Conservation (phyloP, 1,140 invertebrate genomes). For the Dolichoris vasculosae region DNA sequence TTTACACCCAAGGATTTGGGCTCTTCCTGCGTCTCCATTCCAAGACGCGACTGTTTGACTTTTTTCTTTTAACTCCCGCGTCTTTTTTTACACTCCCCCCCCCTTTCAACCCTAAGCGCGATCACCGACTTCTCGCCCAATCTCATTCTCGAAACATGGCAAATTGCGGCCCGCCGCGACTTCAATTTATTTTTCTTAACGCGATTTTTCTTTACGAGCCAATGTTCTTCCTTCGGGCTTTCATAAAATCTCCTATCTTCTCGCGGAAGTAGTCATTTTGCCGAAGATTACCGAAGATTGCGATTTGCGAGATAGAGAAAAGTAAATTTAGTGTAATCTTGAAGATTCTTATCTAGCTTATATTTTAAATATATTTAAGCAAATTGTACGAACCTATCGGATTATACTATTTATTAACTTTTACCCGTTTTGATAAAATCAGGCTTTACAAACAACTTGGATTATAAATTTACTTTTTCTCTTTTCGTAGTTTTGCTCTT, state of each 20-base stretch:
- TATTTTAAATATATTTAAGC: constrained; percentile 5
- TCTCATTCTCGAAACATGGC: neutral
- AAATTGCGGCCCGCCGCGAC: neutral
- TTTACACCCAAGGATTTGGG: neutral
- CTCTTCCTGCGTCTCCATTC: too few species aligned
- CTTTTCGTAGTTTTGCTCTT: neutral
- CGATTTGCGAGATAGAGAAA: neutral
- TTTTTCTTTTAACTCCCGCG: neutral
- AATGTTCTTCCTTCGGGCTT: neutral
- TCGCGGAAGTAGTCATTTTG: neutral
- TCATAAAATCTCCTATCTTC: neutral
- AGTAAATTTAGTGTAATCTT: neutral
- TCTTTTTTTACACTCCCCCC: neutral
- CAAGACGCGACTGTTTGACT: neutral
- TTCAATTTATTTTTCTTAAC: neutral
- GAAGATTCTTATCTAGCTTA: neutral
- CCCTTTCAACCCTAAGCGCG: too few species aligned
- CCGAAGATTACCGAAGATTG: neutral
- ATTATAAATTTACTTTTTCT: neutral
- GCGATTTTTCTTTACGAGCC: neutral
- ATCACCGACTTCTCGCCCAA: neutral
- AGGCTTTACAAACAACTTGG: neutral
- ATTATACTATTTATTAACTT: neutral
- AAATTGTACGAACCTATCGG: neutral
- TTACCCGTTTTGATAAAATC: neutral